Evolutionary conservation across 2,797 vertebrate species (phyloP), one percentile per base, ranked within the genome.

Genomic region (Tragopan temminckii): DNA sequence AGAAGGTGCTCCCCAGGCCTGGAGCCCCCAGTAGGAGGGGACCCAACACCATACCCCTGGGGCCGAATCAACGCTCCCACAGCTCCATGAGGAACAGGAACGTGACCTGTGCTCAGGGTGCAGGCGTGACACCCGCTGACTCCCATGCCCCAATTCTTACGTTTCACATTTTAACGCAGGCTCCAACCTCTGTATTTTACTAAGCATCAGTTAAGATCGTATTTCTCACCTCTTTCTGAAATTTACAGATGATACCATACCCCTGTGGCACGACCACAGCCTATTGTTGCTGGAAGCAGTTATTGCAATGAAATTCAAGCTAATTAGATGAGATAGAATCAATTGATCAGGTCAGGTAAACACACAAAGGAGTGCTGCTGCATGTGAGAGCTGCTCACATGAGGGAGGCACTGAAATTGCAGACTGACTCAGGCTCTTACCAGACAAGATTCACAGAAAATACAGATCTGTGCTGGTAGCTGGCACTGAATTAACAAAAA

Each of bases 371-470:
- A 82, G 93, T 59, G 63, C 95, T 92, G 94, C 96, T 82, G 96
- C 98, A 98, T 59, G 97, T 95, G 97, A 98, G 95, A 48, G 95
- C 95, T 52, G 86, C 84, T 97, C 98, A 98, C 97, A 89, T 97
- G 90, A 67, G 42, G 55, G 50, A 59, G 50, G 31, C 67, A 67
- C 1, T 2, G n/a, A 4, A n/a, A 38, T 14, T 13, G n/a, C 33
- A 2, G 24, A 83, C 0, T 29, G 42, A 55, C n/a, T 25, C 18
- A 10, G 62, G 33, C 9, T 70, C 61, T 27, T 9, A 38, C 9
- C 0, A 16, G 50, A 17, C 5, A 50, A 35, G n/a, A 31, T 75
- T 12, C 46, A n/a, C 0, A 64, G 25, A 35, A 43, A 55, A 2
- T 17, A 53, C 58, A 17, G 9, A 20, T 6, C 35, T 46, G 70